Base-by-base conservation (phyloP, 2,113 vertebrate genomes). In the Ictalurus furcatus region DNA sequence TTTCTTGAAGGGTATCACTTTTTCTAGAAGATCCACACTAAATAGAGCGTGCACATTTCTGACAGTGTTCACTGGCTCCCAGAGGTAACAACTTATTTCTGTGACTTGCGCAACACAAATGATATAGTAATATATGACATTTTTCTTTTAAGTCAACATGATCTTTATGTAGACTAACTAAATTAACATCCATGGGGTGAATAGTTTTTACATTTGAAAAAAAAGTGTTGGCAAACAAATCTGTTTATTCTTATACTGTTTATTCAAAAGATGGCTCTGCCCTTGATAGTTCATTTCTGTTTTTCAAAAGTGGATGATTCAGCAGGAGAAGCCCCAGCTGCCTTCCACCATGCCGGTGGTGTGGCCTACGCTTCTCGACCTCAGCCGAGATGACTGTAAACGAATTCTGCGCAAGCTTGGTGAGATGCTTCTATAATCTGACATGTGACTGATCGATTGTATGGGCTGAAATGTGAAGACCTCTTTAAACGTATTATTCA, bases 331-430 rank as follows among this genome's bases (percentile, higher is more conserved):
- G 85, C 95, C 95, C 0, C 92, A 94, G 90, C 88, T 94, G 90
- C 79, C 94, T 83, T 94, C 95, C 92, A 96, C 94, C 94, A 99
- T 99, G 98, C 98, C 98, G 69, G 98, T 99, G 94, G 97, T 99
- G 92, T 99, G 98, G 98, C 98, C 98, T 89, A 98, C 97, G 88
- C 97, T 99, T 93, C 96, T 99, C 88, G 98, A 99, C 94, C 97
- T 99, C 93, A 98, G 97, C 94, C 97, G 98, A 91, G 98, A 99
- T 95, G 98, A 99, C 90, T 99, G 98, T 94, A 99, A 99, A 94
- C 95, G 98, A 91, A 97, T 99, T 93, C 98, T 99, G 91, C 97
- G 98, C 91, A 99, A 99, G 96, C 95, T 99, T 91, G 98, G 98
- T 99, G 87, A 92, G 93, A 0, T 8, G 25, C n/a, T 12, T 58